A percentile compares a stretch with the other conserved stretches of the same genome.
Conservation (phyloP, 2,888 invertebrate species). For the Aphidius colemani region DNA sequence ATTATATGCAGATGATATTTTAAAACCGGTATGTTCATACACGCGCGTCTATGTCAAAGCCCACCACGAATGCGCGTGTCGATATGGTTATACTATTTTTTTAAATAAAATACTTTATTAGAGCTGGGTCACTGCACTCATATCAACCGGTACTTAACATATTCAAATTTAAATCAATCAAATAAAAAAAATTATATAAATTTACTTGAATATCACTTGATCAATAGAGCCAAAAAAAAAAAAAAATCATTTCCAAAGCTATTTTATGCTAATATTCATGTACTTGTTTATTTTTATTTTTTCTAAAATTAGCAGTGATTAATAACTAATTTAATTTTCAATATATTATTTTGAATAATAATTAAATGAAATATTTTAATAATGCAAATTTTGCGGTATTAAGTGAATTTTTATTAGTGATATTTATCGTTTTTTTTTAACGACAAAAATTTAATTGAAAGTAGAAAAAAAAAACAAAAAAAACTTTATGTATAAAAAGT, state of each 20-base stretch:
- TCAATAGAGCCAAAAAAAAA: neutral
- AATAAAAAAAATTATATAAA: neutral
- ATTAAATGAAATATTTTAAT: no score
- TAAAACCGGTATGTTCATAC: conserved; percentile 40
- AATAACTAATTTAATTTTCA: no score
- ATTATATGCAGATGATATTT: conserved; percentile 14
- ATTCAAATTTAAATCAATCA: neutral
- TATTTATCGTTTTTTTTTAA: no score
- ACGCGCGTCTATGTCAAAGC: conserved; percentile 11
- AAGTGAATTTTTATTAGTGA: no score
- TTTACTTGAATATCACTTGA: neutral
- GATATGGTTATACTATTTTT: conserved; percentile 15
- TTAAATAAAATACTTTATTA: conserved; percentile 8
- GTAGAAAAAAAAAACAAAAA: conserved; percentile 21
- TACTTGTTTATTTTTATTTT: conserved; percentile 6
- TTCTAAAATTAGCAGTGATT: no score
- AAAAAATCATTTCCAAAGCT: no score
- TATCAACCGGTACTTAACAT: neutral
- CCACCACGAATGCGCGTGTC: conserved; percentile 23
- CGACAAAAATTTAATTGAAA: conserved; percentile 1
- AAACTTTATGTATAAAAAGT: conserved; percentile 16
- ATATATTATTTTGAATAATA: conserved; percentile 8
- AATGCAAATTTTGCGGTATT: no score
- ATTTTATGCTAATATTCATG: no score
- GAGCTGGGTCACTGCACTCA: conserved; percentile 19